These are phyloP conservation scores for Plotosus lineatus DNA, from an alignment of 2,113 vertebrate genomes.

Conservation along the genomic window DNA sequence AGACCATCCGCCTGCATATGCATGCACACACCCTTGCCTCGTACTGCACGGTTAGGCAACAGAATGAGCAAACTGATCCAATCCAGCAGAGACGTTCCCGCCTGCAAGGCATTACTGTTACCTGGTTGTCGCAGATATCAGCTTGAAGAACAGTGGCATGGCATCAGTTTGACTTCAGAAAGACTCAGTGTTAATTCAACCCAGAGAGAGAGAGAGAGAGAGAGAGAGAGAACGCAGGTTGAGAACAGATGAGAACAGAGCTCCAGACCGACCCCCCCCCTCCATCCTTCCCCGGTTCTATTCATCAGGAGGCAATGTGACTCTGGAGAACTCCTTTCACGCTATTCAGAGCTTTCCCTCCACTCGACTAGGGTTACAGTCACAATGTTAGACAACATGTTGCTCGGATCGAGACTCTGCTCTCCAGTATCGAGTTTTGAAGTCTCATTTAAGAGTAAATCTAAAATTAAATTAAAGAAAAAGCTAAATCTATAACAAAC, in stretches of 20 bases:
- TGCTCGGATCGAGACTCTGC: slow-evolving; percentile 30
- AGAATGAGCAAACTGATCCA: neutral
- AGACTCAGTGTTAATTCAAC: neutral
- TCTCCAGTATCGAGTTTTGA: too few relatives aligned
- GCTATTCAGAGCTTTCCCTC: slow-evolving; percentile 25
- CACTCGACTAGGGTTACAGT: slow-evolving; percentile 24
- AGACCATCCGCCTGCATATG: neutral
- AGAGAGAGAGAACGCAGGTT: neutral
- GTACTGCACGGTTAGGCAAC: neutral
- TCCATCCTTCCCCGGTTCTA: slow-evolving; percentile 6
- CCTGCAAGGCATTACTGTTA: neutral
- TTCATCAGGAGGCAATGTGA: slow-evolving; percentile 32
- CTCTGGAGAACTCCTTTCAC: slow-evolving; percentile 23
- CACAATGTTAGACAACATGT: slow-evolving; percentile 38
- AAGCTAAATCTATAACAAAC: neutral
- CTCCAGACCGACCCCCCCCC: slow-evolving; percentile 21
- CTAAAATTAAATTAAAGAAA: too few relatives aligned
- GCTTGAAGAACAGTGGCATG: neutral
- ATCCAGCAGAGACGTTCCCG: neutral
- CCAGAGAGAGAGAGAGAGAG: neutral
- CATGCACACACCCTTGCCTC: neutral
- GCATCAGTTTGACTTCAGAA: neutral
- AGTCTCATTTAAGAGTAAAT: too few relatives aligned
- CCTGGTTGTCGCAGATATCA: neutral
- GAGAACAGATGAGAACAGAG: neutral